Evolutionary conservation across 2,888 invertebrate genomes (phyloP), one percentile per base, ranked within the genome.

Genomic region (Drosophila subsilvestris): DNA sequence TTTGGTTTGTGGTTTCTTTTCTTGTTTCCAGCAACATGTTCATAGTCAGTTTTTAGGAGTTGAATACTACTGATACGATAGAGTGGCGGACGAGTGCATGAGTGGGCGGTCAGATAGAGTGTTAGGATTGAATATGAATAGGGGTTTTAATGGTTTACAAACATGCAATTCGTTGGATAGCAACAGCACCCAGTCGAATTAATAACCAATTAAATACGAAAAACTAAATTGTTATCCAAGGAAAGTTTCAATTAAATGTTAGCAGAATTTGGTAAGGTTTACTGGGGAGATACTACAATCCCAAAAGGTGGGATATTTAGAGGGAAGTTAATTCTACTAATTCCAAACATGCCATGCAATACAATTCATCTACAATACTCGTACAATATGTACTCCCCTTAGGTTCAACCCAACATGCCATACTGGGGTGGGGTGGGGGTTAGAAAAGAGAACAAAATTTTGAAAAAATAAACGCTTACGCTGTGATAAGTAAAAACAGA

Each of bases 401-500:
- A 14, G 14, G 2, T 37, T 1, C 14, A 2, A 37, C 37, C 37
- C 37, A 37, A 37, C 37, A 37, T 14, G 37, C 14, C 37, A 37
- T 37, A 37, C 37, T 37, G 18, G 45, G 29, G 42, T 18, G 67
- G 18, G 45, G 67, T n/a, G 45, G 22, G 42, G 18, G 67, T 70
- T 68, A 70, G 1, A 8, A 42, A 42, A 42, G 37, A 45, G 70
- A 32, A 60, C 44, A 78, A 78, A 88, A 89, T 85, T 87, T 87
- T 54, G 75, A 79, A 84, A 79, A 27, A 37, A 37, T 37, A 76
- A 83, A 79, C 74, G 82, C 90, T 90, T 90, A 90, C 90, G 88
- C 88, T 90, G 89, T 88, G 74, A 83, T 81, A 90, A 80, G 90
- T 90, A 90, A 90, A 90, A 90, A 87, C 86, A 82, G 72, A 85